These are phyloP conservation scores for Drosophila longiperda DNA, from an alignment of 2,888 invertebrate species.

Conservation along the genomic window DNA sequence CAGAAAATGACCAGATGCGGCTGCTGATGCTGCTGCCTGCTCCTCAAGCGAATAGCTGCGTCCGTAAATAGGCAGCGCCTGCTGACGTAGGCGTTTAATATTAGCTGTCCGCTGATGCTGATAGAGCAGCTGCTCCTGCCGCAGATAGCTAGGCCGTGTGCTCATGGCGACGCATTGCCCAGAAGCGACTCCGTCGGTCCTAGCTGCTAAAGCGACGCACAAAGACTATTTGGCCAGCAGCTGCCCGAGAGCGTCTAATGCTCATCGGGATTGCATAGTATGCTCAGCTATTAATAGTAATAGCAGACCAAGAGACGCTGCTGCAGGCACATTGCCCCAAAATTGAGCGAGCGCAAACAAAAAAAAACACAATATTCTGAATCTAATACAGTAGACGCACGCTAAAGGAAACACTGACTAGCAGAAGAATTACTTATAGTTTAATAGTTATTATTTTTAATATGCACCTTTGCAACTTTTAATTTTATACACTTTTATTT, in stretches of 20 bases:
- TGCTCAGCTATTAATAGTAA: slow-evolving; percentile 70
- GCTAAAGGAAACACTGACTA: not conserved
- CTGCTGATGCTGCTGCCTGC: slow-evolving; percentile 28
- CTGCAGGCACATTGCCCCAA: slow-evolving; percentile 25
- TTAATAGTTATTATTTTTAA: not conserved
- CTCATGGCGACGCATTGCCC: slow-evolving; percentile 69
- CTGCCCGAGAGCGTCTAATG: slow-evolving; percentile 61
- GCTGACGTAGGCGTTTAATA: slow-evolving; percentile 68
- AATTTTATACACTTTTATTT: not conserved
- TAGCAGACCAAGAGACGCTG: slow-evolving; percentile 40
- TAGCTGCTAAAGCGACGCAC: slow-evolving; percentile 57
- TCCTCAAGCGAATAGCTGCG: slow-evolving; percentile 72
- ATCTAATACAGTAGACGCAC: slow-evolving; percentile 1
- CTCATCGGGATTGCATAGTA: slow-evolving; percentile 44
- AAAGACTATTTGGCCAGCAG: slow-evolving; percentile 54
- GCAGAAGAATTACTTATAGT: not conserved
- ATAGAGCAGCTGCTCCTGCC: slow-evolving; percentile 72
- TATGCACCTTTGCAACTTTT: not conserved
- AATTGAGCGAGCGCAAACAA: slow-evolving; percentile 6
- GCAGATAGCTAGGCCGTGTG: slow-evolving; percentile 73
- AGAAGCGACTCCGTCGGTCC: slow-evolving; percentile 42
- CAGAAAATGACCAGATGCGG: slow-evolving; percentile 34
- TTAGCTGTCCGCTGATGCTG: slow-evolving; percentile 67
- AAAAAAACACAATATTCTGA: not conserved
- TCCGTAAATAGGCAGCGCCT: slow-evolving; percentile 48